phyloP scores from a whole-genome alignment of 2,797 vertebrate genomes.

The Darevskia nairensis region DNA sequence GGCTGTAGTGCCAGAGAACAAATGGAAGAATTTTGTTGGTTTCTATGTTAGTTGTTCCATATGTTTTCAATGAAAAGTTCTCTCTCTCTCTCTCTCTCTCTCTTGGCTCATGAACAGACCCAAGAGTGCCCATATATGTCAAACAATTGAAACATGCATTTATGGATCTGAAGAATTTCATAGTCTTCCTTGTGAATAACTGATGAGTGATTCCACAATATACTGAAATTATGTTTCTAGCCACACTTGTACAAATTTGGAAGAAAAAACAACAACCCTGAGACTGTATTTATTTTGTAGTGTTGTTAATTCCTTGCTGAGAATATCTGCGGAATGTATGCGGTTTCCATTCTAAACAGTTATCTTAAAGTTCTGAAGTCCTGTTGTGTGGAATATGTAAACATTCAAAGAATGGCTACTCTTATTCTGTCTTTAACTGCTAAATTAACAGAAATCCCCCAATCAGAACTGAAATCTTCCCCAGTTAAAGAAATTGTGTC shows the following conservation, averaged over 20 bases:
- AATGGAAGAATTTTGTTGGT: constrained; percentile 53
- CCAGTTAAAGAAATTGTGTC: not conserved
- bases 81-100: constrained; percentile 42
- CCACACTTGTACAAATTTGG: not conserved
- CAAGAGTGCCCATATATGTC: constrained; percentile 66
- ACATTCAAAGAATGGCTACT: not conserved
- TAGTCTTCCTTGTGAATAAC: constrained; percentile 31
- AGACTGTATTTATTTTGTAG: not conserved
- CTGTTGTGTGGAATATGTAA: not conserved
- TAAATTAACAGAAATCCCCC: not conserved
- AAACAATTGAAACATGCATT: constrained; percentile 60
- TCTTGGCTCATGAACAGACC: constrained; percentile 46
- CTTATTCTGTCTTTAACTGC: not conserved
- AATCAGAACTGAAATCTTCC: constrained; percentile 17
- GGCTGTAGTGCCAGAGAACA: constrained; percentile 17
- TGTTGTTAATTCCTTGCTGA: not conserved
- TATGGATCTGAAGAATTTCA: constrained; percentile 45
- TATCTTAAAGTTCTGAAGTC: not conserved
- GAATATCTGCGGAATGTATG: not conserved
- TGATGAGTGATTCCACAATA: constrained; percentile 11
- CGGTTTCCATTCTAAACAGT: not conserved
- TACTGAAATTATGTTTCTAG: constrained; percentile 13
- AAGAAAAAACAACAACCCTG: not conserved
- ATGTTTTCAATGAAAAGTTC: constrained; percentile 67
- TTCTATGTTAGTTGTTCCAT: constrained; percentile 55